Base-by-base conservation (phyloP, 1,140 invertebrate genomes). In the Drosophila biarmipes region DNA sequence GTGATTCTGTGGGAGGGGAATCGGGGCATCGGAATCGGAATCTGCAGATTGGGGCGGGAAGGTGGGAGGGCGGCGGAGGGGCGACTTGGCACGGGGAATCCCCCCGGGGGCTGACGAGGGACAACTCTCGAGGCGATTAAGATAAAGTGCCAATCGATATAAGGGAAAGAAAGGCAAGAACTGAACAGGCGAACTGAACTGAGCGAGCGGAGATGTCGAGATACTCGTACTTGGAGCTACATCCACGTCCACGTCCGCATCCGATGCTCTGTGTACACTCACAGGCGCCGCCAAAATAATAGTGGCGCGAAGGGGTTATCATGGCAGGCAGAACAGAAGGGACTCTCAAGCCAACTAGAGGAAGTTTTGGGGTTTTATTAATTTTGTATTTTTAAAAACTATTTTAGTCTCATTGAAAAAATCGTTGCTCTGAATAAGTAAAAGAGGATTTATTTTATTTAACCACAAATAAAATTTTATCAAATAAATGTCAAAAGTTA, bases 61-160 rank as follows among this genome's bases (percentile, higher is more conserved):
- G 27, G 21, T 12, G 14, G 12, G 34, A 19, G 58, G 55, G 59
- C 43, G 71, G 61, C 42, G 63, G 17, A 34, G 37, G 40, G 27
- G 34, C 29, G 29, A 46, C 21, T 14, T 15, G 15, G 46, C 40
- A 52, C 40, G 73, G 62, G 45, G 48, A 64, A 64, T 64, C 46
- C 63, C 74, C 80, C 64, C 58, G 78, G 72, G 66, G 66, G 48
- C 78, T 68, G 77, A 45, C 55, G 69, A 79, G 78, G 69, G 78
- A 71, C 73, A 73, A 80, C 76, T 84, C 84, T 89, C 73, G 77
- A 84, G 80, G 79, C 85, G 84, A 89, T 89, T 89, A 89, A 89
- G 84, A 89, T 89, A 89, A 89, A 89, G 80, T 89, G 84, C 84
- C 84, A 89, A 89, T 89, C 84, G 84, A 89, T 89, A 89, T 89